Evolutionary conservation across 1,140 invertebrate genomes (phyloP), one percentile per base, ranked within the genome.

Genomic region (Drosophila ogumai): DNA sequence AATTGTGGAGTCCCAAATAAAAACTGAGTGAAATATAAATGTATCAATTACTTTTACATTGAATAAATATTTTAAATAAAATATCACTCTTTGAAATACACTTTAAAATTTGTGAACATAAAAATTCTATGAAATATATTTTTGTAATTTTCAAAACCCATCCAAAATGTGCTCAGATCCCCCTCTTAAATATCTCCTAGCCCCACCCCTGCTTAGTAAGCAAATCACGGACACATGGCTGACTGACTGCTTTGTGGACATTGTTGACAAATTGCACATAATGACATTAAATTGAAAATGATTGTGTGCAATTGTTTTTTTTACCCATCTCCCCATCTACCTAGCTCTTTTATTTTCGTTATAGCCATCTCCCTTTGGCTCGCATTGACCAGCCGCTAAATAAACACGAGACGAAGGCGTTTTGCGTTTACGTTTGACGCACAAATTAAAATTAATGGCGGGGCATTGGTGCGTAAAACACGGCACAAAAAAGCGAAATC

Each of bases 281-380:
- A 92, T 92, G 91, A 92, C 82, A 90, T 91, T 79, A 90, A 92
- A 92, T 92, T 92, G 91, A 92, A 92, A 92, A 92, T 86, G 91
- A 92, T 92, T 92, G 90, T 91, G 79, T 82, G 80, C 86, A 90
- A 90, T 90, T 90, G 85, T 90, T 87, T 81, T 86, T 80, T 76
- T n/a, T 50, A 32, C 22, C 49, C 36, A 10, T 32, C 19, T 15
- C 12, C 6, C 34, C 15, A 28, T n/a, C 10, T 64, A 2, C 10
- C 56, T 38, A 64, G 77, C 59, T 65, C 52, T 72, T 57, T 34
- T 28, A 28, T 67, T 40, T 73, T 38, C n/a, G 17, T 12, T 63
- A 0, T 7, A 25, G 19, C 47, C 57, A 44, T 56, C 63, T 61
- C 46, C 15, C 36, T 65, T 54, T 63, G 56, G 40, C 68, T 52